phyloP scores from a whole-genome alignment of 1,140 invertebrate species.

The Thrips palmi region DNA sequence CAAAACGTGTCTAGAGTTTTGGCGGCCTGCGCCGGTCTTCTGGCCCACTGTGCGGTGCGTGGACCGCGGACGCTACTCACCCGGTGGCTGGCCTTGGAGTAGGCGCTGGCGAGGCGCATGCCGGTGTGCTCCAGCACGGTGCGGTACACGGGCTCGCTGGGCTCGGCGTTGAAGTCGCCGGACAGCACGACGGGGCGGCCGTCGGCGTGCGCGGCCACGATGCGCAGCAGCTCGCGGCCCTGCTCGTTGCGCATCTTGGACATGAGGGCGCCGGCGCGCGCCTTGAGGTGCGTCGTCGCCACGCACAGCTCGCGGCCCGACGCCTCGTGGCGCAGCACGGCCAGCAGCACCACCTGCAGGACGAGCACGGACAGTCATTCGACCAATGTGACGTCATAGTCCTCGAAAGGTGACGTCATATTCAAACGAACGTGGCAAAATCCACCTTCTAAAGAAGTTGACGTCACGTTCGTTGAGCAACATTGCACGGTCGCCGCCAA shows the following conservation, averaged over 20 bases:
- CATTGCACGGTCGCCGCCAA: too few relatives aligned
- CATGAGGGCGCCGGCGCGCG: slow-evolving; percentile 45
- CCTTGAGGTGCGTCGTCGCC: slow-evolving; percentile 60
- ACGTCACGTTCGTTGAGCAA: too few relatives aligned
- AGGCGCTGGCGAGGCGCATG: slow-evolving; percentile 25
- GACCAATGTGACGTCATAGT: slow-evolving; percentile 1
- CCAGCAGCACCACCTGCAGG: slow-evolving; percentile 41
- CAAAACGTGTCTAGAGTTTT: too few relatives aligned
- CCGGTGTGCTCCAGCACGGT: slow-evolving; percentile 30
- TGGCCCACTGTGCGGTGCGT: too few relatives aligned
- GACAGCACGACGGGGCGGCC: slow-evolving; percentile 41
- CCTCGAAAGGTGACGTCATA: too few relatives aligned
- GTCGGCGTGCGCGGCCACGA: slow-evolving; percentile 31
- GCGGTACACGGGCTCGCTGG: slow-evolving; percentile 46
- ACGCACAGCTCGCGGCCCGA: slow-evolving; percentile 42
- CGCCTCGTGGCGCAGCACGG: slow-evolving; percentile 30
- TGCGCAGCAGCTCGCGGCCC: slow-evolving; percentile 48
- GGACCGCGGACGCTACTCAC: too few relatives aligned
- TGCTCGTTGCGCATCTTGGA: slow-evolving; percentile 52
- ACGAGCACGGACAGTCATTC: slow-evolving; percentile 8
- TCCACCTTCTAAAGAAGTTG: too few relatives aligned
- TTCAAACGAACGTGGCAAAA: too few relatives aligned
- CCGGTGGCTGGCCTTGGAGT: slow-evolving; percentile 18
- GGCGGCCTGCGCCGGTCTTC: too few relatives aligned
- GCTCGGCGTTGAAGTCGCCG: slow-evolving; percentile 67